A percentile compares a stretch with the other conserved stretches of the same genome.
These are phyloP conservation scores for Argopecten irradians DNA, from an alignment of 1,140 invertebrate genomes.

Conservation along the genomic window DNA sequence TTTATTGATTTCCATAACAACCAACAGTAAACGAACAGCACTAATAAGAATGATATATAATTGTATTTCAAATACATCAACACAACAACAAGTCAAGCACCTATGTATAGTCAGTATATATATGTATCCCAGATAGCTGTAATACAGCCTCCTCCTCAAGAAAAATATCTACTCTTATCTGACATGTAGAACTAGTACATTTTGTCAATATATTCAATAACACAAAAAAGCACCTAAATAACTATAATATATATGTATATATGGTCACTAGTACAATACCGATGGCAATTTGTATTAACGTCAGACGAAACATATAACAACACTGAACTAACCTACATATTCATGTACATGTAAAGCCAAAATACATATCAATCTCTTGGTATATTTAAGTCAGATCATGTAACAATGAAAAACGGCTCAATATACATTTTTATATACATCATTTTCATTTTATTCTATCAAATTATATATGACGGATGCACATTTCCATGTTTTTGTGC, in stretches of 20 bases:
- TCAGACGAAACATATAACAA: neutral
- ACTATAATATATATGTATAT: conserved; percentile 19
- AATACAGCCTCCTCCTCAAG: neutral
- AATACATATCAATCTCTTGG: conserved; percentile 22
- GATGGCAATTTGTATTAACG: neutral
- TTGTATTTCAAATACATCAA: conserved; percentile 18
- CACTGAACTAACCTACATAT: neutral
- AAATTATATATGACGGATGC: neutral
- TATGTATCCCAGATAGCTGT: neutral
- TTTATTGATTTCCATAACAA: neutral
- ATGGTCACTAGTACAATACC: neutral
- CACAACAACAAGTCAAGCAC: conserved; percentile 10
- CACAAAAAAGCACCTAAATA: conserved; percentile 12
- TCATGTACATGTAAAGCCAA: neutral
- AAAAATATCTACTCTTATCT: neutral
- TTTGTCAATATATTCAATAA: neutral
- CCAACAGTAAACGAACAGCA: conserved; percentile 9
- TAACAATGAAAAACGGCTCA: neutral
- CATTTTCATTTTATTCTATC: neutral
- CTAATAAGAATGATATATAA: neutral
- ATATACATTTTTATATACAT: neutral
- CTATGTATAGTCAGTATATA: neutral
- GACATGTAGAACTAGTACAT: neutral
- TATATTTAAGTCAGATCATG: neutral
- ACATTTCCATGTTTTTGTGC: neutral